Evolutionary conservation across 2,888 invertebrate genomes (phyloP).

Genomic region (Epinotia bilunana): DNA sequence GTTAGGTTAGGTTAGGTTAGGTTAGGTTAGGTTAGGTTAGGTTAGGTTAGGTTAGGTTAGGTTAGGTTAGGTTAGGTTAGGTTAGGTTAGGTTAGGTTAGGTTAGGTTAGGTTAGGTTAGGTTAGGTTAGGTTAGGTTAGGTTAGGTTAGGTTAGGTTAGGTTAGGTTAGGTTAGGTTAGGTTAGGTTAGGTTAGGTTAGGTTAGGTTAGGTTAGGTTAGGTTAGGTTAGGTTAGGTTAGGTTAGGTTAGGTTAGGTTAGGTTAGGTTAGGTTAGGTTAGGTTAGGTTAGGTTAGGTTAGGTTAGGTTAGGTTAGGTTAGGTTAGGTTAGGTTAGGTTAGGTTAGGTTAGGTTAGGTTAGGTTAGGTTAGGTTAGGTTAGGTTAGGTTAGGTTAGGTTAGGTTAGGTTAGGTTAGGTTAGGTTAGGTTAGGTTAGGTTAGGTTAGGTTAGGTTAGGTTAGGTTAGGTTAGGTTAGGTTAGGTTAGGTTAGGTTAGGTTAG

Average conservation of each 20-base stretch:
- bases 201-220: constrained; percentile 46
- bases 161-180: constrained; percentile 47
- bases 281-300: constrained; percentile 46
- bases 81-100: constrained; percentile 29
- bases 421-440: too few species aligned
- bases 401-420: too few species aligned
- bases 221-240: constrained; percentile 48
- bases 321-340: constrained; percentile 46
- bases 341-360: constrained; percentile 46
- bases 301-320: constrained; percentile 46
- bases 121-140: constrained; percentile 41
- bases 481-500: too few species aligned
- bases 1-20: constrained; percentile 46
- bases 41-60: constrained; percentile 47
- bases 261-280: constrained; percentile 48
- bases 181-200: constrained; percentile 47
- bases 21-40: constrained; percentile 45
- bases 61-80: constrained; percentile 44
- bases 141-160: constrained; percentile 45
- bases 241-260: constrained; percentile 49
- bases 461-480: too few species aligned
- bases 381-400: too few species aligned
- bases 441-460: too few species aligned
- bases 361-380: too few species aligned
- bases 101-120: constrained; percentile 31